Percentiles rank a stretch among this genome's conserved stretches.
phyloP scores from a whole-genome alignment of 2,888 invertebrate species.

The Lasiommata megera region DNA sequence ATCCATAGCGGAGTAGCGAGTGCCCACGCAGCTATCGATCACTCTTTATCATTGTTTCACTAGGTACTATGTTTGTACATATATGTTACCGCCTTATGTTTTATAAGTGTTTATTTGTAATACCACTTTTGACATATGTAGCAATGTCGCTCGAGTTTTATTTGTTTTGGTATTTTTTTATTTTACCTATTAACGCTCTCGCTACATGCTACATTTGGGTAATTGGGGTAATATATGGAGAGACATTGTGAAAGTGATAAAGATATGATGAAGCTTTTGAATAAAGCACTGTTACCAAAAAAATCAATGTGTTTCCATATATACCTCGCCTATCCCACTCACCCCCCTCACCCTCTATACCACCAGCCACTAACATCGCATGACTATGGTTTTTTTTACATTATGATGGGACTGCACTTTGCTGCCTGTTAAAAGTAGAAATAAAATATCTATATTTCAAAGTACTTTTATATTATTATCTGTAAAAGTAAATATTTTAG shows the following conservation, averaged over 20 bases:
- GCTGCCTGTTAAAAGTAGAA: not conserved
- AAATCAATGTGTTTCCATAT: conserved; percentile 85
- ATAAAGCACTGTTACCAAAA: conserved; percentile 86
- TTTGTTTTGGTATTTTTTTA: conserved; percentile 65
- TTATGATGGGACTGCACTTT: not conserved
- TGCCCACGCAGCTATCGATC: conserved; percentile 58
- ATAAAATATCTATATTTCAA: not conserved
- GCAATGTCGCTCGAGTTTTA: conserved; percentile 77
- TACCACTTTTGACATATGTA: conserved; percentile 83
- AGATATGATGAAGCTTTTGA: conserved; percentile 83
- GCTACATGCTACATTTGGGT: conserved; percentile 82
- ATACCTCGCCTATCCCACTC: conserved; percentile 61
- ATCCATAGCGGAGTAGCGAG: conserved; percentile 34
- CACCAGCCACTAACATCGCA: conserved; percentile 27
- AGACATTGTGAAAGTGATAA: conserved; percentile 85
- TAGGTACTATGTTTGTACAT: conserved; percentile 77
- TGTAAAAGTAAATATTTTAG: not conserved
- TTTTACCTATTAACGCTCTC: conserved; percentile 70
- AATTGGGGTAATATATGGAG: conserved; percentile 86
- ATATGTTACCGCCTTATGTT: conserved; percentile 79
- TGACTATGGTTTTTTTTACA: not conserved
- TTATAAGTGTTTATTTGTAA: conserved; percentile 81
- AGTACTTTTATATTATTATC: not conserved
- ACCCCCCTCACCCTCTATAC: conserved; percentile 40
- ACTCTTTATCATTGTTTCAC: conserved; percentile 77